Conservation (phyloP, 2,888 invertebrate species). For the Homarus gammarus region DNA sequence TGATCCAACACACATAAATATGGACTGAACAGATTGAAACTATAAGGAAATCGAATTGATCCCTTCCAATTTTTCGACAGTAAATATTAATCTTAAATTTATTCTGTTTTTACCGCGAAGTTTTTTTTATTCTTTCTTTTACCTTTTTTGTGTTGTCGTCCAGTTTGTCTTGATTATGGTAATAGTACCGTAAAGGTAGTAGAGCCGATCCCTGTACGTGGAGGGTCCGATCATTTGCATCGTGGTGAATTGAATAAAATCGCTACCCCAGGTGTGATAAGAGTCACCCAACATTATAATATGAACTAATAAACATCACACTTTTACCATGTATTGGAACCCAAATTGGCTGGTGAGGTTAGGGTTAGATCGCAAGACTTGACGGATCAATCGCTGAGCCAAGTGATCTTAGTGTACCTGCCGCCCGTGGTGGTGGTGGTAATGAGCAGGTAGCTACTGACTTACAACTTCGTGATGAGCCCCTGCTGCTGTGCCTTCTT, state of each 20-base stretch:
- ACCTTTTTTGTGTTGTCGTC: too few relatives aligned
- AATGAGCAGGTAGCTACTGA: neutral
- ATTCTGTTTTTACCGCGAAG: too few relatives aligned
- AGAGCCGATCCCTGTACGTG: neutral
- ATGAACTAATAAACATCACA: neutral
- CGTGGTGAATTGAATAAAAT: neutral
- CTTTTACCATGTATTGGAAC: neutral
- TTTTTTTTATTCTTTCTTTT: too few relatives aligned
- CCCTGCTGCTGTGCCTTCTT: neutral
- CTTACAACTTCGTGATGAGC: neutral
- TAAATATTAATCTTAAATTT: too few relatives aligned
- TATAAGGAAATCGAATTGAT: too few relatives aligned
- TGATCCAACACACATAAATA: too few relatives aligned
- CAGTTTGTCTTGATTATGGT: neutral
- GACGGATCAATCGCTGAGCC: neutral
- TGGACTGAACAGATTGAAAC: too few relatives aligned
- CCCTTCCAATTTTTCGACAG: too few relatives aligned
- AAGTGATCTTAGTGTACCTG: neutral
- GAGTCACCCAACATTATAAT: neutral
- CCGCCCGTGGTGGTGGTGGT: neutral
- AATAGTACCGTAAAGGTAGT: neutral
- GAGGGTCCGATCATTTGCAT: neutral
- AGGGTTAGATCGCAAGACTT: neutral
- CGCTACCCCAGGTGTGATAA: neutral
- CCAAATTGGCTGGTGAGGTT: neutral